Percentiles rank a stretch among this genome's conserved stretches.
Conservation (phyloP, 2,888 invertebrate genomes). For the Pyrrhosoma nymphula region DNA sequence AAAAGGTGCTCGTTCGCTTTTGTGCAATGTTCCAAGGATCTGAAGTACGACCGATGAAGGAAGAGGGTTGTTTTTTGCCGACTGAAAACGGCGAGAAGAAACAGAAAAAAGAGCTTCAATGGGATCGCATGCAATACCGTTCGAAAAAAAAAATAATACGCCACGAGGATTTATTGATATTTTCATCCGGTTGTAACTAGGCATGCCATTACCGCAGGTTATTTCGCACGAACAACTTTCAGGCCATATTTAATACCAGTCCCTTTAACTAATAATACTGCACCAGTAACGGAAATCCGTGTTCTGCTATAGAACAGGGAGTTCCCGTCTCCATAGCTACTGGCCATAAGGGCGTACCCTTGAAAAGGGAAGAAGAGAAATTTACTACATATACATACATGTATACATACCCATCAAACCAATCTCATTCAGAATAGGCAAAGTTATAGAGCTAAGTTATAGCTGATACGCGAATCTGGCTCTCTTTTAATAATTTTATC, state of each 20-base stretch:
- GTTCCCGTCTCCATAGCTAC: too few species aligned
- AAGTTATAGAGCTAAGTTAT: too few species aligned
- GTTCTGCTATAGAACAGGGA: too few species aligned
- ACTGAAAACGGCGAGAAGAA: not conserved
- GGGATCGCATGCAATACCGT: not conserved
- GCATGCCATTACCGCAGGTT: not conserved
- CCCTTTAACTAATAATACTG: not conserved
- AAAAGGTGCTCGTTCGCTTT: not conserved
- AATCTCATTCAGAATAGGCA: too few species aligned
- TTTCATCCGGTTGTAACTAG: constrained; percentile 3
- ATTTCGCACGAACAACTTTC: not conserved
- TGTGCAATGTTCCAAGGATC: not conserved
- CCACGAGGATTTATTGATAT: not conserved
- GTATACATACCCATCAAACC: too few species aligned
- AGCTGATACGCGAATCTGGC: too few species aligned
- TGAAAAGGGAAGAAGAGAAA: too few species aligned
- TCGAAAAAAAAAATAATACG: not conserved
- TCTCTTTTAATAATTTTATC: too few species aligned
- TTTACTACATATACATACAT: too few species aligned
- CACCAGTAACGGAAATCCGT: not conserved
- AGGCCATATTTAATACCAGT: not conserved
- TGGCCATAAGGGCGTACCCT: too few species aligned
- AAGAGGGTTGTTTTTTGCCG: not conserved
- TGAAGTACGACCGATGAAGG: not conserved
- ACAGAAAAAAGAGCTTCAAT: not conserved